phyloP scores from a whole-genome alignment of 37 sponge, comb jelly and placozoan genomes.

The Amphimedon queenslandica region DNA sequence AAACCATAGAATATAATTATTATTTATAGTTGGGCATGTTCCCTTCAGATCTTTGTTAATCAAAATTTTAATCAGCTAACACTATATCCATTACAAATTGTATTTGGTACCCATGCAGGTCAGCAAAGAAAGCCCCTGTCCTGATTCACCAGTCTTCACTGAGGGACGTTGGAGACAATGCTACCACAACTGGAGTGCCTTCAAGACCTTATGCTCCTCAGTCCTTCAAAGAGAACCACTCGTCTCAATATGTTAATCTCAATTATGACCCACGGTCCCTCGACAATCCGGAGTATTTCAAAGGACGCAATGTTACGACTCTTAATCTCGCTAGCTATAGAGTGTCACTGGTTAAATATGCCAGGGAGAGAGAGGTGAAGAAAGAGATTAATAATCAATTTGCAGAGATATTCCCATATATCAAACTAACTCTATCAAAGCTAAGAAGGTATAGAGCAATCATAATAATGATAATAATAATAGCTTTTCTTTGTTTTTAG shows the following conservation, averaged over 20 bases:
- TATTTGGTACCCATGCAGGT: too few species aligned
- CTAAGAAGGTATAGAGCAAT: conserved; percentile 46
- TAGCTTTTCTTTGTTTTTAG: conserved; percentile 7
- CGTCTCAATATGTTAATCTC: conserved; percentile 22
- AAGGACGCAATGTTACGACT: conserved; percentile 38
- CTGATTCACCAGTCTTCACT: not conserved
- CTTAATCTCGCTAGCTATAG: conserved; percentile 31
- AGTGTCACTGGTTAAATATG: conserved; percentile 77
- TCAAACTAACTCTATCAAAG: conserved; percentile 65
- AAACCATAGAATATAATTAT: too few species aligned
- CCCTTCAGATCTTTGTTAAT: too few species aligned
- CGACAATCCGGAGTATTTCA: conserved; percentile 70
- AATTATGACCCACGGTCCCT: conserved; percentile 62
- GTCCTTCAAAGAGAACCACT: conserved; percentile 32
- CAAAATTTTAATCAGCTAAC: too few species aligned
- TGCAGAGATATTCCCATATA: conserved; percentile 66
- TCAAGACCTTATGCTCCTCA: conserved; percentile 12
- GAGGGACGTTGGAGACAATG: not conserved
- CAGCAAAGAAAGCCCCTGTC: too few species aligned
- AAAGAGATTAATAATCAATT: conserved; percentile 74
- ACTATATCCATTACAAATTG: too few species aligned
- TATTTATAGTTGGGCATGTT: too few species aligned
- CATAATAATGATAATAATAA: not conserved
- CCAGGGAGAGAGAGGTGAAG: conserved; percentile 54
- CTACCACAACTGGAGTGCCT: not conserved